phyloP scores from a whole-genome alignment of 1,140 invertebrate genomes.

The Hydropsyche tenuis region DNA sequence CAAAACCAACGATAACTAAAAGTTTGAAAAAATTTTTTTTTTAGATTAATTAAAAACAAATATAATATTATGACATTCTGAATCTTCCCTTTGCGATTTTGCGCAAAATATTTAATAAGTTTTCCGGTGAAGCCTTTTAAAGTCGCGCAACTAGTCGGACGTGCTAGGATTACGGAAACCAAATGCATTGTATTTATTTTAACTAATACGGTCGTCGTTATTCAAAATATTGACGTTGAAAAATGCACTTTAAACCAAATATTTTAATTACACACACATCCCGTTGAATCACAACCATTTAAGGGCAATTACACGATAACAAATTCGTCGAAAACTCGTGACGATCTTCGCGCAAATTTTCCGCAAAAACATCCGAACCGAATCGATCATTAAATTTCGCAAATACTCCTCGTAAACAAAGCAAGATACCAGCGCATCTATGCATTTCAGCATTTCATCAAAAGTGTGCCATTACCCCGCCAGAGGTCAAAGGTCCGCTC shows the following conservation, averaged over 20 bases:
- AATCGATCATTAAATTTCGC: no score
- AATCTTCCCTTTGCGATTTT: background rate
- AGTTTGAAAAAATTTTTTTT: no score
- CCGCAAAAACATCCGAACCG: no score
- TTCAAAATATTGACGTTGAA: background rate
- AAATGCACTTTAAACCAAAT: background rate
- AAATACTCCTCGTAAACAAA: no score
- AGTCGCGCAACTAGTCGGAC: background rate
- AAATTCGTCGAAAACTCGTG: no score
- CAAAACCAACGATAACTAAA: no score
- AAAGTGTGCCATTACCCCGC: background rate
- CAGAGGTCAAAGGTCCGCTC: slow-evolving; percentile 30
- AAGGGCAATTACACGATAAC: no score
- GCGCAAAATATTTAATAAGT: background rate
- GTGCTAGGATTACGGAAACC: slow-evolving; percentile 8
- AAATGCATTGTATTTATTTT: background rate
- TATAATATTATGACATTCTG: background rate
- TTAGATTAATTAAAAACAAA: background rate
- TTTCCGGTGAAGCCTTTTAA: slow-evolving; percentile 22
- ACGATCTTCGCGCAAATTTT: no score
- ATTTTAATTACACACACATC: no score
- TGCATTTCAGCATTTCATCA: background rate
- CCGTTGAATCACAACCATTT: no score
- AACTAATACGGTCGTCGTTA: background rate
- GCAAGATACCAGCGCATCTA: no score